Evolutionary conservation across 2,113 vertebrate species (phyloP).

Genomic region (Pterocles gutturalis): DNA sequence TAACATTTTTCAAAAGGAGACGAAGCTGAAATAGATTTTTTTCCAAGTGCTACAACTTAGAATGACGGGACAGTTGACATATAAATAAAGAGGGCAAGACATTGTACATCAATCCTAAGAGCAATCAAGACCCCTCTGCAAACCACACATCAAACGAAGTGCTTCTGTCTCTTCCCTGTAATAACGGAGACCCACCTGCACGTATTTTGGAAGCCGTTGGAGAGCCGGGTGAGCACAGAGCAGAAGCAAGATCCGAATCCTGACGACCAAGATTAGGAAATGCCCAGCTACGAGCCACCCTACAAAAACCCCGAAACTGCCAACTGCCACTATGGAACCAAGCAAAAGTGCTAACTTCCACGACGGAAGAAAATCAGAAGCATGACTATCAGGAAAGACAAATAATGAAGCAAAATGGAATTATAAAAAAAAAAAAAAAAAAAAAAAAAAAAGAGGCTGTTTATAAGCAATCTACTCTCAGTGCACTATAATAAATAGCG

Average conservation of each 20-base stretch:
- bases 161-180: background rate
- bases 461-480: background rate
- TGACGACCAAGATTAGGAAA: background rate
- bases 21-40: background rate
- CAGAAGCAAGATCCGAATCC: background rate
- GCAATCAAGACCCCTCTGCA: background rate
- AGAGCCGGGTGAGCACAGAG: background rate
- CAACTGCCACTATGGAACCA: background rate
- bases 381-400: background rate
- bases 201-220: background rate
- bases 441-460: background rate
- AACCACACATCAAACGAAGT: accelerated
- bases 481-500: background rate
- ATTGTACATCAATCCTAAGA: background rate
- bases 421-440: background rate
- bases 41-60: background rate
- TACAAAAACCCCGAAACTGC: background rate
- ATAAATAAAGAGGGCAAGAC: background rate
- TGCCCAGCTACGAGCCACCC: background rate
- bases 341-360: background rate
- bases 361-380: background rate
- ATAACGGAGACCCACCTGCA: background rate
- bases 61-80: background rate
- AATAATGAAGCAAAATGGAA: background rate
- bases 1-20: background rate